Conservation (phyloP, 2,888 invertebrate species). For the Gymnoscelis rufifasciata region DNA sequence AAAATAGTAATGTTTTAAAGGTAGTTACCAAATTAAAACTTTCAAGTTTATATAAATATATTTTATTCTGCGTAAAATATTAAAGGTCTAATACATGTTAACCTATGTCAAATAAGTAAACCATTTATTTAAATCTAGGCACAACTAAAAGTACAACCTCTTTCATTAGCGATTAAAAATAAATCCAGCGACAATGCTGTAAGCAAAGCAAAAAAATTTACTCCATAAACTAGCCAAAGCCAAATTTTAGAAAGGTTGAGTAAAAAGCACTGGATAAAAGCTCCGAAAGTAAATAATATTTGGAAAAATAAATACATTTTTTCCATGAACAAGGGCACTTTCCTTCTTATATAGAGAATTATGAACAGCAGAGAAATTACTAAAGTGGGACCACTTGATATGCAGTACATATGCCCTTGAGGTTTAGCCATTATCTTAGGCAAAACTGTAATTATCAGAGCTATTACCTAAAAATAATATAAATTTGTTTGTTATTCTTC, state of each 20-base stretch:
- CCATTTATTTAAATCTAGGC: constrained; percentile 40
- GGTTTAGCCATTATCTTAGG: constrained; percentile 54
- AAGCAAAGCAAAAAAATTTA: constrained; percentile 62
- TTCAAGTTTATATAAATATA: no score
- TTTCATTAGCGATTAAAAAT: constrained; percentile 69
- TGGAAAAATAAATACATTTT: constrained; percentile 74
- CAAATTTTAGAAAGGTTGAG: constrained; percentile 61
- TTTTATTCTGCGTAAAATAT: background rate
- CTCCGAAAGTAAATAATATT: constrained; percentile 71
- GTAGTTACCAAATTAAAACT: no score
- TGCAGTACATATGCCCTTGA: constrained; percentile 71
- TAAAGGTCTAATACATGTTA: no score
- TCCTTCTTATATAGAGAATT: constrained; percentile 61
- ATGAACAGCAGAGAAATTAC: constrained; percentile 65
- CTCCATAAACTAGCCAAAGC: constrained; percentile 67
- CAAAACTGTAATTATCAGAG: constrained; percentile 53
- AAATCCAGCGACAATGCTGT: constrained; percentile 60
- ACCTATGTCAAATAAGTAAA: background rate
- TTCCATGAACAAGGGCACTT: constrained; percentile 70
- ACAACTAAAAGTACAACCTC: constrained; percentile 73
- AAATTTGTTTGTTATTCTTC: background rate
- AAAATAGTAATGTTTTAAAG: no score
- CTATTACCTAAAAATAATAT: constrained; percentile 46
- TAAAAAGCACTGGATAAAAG: constrained; percentile 68
- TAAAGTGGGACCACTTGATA: constrained; percentile 66